Base-by-base conservation (phyloP, 2,113 vertebrate species). In the Eublepharis macularius region DNA sequence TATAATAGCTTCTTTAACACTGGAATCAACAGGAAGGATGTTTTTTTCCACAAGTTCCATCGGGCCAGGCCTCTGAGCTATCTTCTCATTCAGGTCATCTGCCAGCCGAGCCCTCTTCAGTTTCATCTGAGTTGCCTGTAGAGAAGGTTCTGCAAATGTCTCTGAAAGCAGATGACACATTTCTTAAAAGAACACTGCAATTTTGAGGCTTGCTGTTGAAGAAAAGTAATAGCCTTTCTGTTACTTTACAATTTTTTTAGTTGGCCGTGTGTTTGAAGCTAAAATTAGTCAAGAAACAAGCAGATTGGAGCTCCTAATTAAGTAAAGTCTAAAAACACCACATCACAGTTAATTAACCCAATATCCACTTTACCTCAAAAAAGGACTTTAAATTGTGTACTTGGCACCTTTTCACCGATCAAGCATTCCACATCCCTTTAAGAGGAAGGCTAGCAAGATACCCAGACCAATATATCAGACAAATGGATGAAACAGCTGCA, bases 41-140 rank as follows among this genome's bases (percentile, higher is more conserved):
- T 99, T 99, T 88, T 99, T 99, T 96, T 99, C 98, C 76, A 99
- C 98, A 90, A 99, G 96, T 94, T 99, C 99, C 98, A 99, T 97
- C 2, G 99, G 99, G 2, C 99, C 99, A 24, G 99, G 99, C 63
- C 99, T 96, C 88, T 99, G 99, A 57, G 99, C 97, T 70, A 99
- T 98, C 95, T 98, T 99, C 92, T 99, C 99, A n/a, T 99, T 99
- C 79, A 99, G 96, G 92, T 99, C 98, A 92, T 99, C 98, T 1
- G 99, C 99, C 75, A 99, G 91, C 0, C 99, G 96, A 17, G 99
- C 99, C 91, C 99, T 96, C 93, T 99, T 99, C 94, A 99, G 88
- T 90, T 95, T 99, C 97, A 99, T 98, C 96, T 99, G 99, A 5
- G 99, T 99, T 89, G 99, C 99, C 90, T 99, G 99, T 0, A 99